These are phyloP conservation scores for Australoheros scitulus DNA, from an alignment of 2,113 vertebrate genomes.

Conservation along the genomic window DNA sequence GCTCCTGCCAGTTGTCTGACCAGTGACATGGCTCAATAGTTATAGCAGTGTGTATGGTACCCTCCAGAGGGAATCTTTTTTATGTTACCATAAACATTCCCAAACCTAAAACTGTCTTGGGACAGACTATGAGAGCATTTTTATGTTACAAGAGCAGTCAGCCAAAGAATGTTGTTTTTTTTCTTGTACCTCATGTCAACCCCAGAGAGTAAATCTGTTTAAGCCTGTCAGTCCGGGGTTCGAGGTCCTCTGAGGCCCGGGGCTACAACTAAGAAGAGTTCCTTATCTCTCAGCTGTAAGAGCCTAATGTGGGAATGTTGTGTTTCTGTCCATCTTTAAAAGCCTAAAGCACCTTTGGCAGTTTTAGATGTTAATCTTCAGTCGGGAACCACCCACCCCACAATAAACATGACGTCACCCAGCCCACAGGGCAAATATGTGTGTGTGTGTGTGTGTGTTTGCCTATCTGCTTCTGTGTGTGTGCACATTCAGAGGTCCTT, in stretches of 20 bases:
- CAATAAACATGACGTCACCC: conserved; percentile 61
- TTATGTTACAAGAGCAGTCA: conserved; percentile 18
- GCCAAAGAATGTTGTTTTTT: conserved; percentile 70
- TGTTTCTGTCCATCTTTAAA: conserved; percentile 64
- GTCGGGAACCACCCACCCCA: conserved; percentile 40
- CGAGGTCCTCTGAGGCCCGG: conserved; percentile 30
- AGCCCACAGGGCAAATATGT: conserved; percentile 33
- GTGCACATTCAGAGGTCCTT: conserved; percentile 24
- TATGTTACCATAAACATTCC: conserved; percentile 60
- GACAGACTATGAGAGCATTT: conserved; percentile 41
- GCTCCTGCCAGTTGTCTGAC: conserved; percentile 12
- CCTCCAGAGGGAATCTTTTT: conserved; percentile 24
- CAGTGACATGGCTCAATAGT: not conserved
- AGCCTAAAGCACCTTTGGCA: conserved; percentile 51
- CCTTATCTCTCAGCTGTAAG: conserved; percentile 57
- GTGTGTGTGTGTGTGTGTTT: conserved; percentile 17
- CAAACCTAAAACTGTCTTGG: conserved; percentile 44
- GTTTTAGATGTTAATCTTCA: conserved; percentile 57
- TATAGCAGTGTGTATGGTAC: not conserved
- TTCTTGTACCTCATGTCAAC: conserved; percentile 36
- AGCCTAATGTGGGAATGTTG: conserved; percentile 60
- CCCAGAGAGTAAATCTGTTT: conserved; percentile 58
- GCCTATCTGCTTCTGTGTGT: conserved; percentile 2
- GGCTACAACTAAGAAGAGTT: conserved; percentile 40
- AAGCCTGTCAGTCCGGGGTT: conserved; percentile 58